Conservation (phyloP, 2,797 vertebrate species). For the Poeciliopsis presidionis region DNA sequence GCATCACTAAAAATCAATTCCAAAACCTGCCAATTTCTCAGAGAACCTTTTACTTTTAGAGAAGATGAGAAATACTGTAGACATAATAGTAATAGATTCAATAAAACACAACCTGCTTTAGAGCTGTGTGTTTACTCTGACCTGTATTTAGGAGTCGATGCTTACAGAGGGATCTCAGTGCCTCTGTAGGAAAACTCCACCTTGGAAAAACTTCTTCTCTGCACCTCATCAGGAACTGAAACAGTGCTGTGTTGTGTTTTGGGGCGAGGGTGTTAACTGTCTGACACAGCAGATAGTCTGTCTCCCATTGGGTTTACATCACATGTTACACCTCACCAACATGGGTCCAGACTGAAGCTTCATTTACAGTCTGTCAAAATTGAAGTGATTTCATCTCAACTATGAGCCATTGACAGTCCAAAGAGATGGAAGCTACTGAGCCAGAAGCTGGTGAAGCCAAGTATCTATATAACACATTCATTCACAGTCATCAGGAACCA, state of each 20-base stretch:
- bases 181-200: constrained; percentile 51
- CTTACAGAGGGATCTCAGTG: constrained; percentile 6
- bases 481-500: constrained; percentile 47
- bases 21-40: not conserved
- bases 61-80: not conserved
- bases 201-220: constrained; percentile 65
- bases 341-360: not conserved
- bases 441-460: constrained; percentile 40
- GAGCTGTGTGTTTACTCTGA: not conserved
- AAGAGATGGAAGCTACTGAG: constrained; percentile 17
- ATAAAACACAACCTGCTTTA: not conserved
- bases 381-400: not conserved
- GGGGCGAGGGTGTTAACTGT: constrained; percentile 59
- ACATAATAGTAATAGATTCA: not conserved
- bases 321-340: constrained; percentile 7
- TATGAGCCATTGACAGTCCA: not conserved
- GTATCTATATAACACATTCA: constrained; percentile 65
- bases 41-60: not conserved
- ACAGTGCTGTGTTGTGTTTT: constrained; percentile 66
- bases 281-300: constrained; percentile 64
- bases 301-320: constrained; percentile 39
- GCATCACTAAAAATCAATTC: not conserved
- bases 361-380: not conserved
- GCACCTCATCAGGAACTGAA: constrained; percentile 63
- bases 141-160: constrained; percentile 10